A percentile compares a stretch with the other conserved stretches of the same genome.
Evolutionary conservation across 2,888 invertebrate genomes (phyloP).

Genomic region (Hydroisotoma schaefferi): DNA sequence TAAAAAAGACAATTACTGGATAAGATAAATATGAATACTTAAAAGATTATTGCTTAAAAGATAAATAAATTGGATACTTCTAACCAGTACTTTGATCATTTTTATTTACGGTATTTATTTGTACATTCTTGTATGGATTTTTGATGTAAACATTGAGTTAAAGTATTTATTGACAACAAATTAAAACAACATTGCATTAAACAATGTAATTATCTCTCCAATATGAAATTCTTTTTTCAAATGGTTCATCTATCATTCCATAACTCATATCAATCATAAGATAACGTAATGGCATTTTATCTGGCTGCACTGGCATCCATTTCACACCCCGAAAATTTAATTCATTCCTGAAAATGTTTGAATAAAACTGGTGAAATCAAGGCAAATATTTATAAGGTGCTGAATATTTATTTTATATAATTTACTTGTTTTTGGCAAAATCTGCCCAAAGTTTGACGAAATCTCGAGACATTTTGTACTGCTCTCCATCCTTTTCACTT

Average conservation of each 20-base stretch:
- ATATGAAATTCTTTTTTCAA: constrained; percentile 26
- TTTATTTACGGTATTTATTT: no score
- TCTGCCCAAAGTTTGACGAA: constrained; percentile 28
- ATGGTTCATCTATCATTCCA: constrained; percentile 36
- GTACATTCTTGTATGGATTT: no score
- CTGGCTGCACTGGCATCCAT: constrained; percentile 22
- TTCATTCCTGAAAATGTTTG: constrained; percentile 16
- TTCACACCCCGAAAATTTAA: constrained; percentile 29
- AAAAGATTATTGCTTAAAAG: no score
- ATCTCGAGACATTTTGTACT: constrained; percentile 26
- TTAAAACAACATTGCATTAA: constrained; percentile 4
- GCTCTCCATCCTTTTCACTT: constrained; percentile 20
- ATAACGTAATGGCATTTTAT: constrained; percentile 15
- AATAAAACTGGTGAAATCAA: not conserved
- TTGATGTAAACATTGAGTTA: no score
- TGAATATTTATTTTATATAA: not conserved
- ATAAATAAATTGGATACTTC: no score
- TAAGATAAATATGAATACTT: no score
- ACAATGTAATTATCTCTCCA: constrained; percentile 22
- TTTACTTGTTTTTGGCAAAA: constrained; percentile 32
- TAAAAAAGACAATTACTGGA: no score
- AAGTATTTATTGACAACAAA: no score
- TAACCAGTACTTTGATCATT: no score
- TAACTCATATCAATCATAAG: constrained; percentile 32
- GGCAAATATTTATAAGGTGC: not conserved